Percentiles rank a stretch among this genome's conserved stretches.
phyloP scores from a whole-genome alignment of 2,888 invertebrate genomes.

The Drosophila niveifrons region DNA sequence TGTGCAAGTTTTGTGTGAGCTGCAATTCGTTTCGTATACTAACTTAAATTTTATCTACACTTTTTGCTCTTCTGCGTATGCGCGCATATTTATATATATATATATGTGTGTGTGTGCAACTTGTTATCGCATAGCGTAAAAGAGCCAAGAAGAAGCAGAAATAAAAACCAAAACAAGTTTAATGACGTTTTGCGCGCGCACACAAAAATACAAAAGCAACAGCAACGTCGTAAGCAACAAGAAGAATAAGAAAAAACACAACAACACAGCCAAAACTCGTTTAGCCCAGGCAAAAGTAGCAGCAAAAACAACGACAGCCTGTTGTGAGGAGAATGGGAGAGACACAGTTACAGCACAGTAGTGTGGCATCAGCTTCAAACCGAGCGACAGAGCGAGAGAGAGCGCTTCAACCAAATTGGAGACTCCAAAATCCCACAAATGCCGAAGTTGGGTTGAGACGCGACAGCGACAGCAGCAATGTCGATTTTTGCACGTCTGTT shows the following conservation, averaged over 20 bases:
- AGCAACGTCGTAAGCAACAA: constrained; percentile 26
- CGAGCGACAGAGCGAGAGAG: constrained; percentile 20
- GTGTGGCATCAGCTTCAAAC: too few species aligned
- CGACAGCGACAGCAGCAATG: constrained; percentile 1
- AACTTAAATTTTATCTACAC: constrained; percentile 71
- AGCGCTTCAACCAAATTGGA: constrained; percentile 7
- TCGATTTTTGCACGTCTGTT: constrained; percentile 72
- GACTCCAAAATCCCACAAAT: neutral
- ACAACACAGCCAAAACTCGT: constrained; percentile 44
- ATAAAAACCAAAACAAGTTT: constrained; percentile 81
- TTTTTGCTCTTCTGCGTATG: constrained; percentile 57
- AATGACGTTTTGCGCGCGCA: constrained; percentile 81
- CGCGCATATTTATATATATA: constrained; percentile 27
- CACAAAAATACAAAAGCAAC: constrained; percentile 36
- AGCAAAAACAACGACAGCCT: constrained; percentile 6
- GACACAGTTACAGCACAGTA: constrained; percentile 45
- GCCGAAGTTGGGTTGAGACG: too few species aligned
- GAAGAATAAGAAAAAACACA: constrained; percentile 40
- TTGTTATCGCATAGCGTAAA: constrained; percentile 80
- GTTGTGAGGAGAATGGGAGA: constrained; percentile 35
- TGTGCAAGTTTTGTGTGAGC: constrained; percentile 8
- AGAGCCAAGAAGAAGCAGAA: constrained; percentile 63
- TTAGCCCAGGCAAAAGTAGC: constrained; percentile 34
- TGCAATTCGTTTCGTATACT: constrained; percentile 60
- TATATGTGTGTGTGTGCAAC: constrained; percentile 62